Base-by-base conservation (phyloP, 2,113 vertebrate species). In the Micronycteris hirsuta region DNA sequence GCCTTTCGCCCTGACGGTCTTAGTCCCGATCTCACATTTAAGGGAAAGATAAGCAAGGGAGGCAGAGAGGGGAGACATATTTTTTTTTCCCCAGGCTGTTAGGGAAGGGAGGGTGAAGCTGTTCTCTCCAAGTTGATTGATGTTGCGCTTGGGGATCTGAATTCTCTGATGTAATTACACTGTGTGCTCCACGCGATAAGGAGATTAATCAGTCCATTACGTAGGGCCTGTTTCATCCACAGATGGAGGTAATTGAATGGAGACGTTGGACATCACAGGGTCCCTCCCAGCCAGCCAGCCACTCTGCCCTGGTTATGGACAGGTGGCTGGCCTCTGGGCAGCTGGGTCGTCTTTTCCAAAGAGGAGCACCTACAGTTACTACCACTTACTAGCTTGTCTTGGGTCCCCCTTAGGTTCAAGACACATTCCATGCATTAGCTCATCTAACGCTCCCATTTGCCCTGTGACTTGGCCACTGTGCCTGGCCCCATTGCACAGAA, bases 191-290 rank as follows among this genome's bases (percentile, higher is more conserved):
- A 91, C 95, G 95, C 94, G 98, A 99, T 99, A 98, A 99, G 98
- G 98, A 98, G 99, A 99, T 99, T 98, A 99, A 99, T 99, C 98
- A 99, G 98, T 97, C 98, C 98, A 98, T 99, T 98, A 98, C 96
- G 93, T 98, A 96, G 95, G 95, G 96, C 92, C 97, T 96, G 95
- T 93, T 97, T 96, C 97, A 98, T 98, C 97, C 97, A 96, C 97
- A 98, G 98, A 98, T 97, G 95, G 97, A 98, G 98, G 98, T 98
- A 98, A 99, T 98, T 98, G 98, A 98, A 99, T 97, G 98, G 98
- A 98, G 98, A 97, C 97, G 97, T 67, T 2, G 86, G 94, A 96
- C 92, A 84, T 74, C 33, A 19, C 83, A 5, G 31, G 92, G 94
- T 76, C 93, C 91, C 90, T 74, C 89, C 71, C 76, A 84, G 65